Percentiles rank a stretch among this genome's conserved stretches.
These are phyloP conservation scores for Amphiprion percula DNA, from an alignment of 2,113 vertebrate genomes.

Conservation along the genomic window DNA sequence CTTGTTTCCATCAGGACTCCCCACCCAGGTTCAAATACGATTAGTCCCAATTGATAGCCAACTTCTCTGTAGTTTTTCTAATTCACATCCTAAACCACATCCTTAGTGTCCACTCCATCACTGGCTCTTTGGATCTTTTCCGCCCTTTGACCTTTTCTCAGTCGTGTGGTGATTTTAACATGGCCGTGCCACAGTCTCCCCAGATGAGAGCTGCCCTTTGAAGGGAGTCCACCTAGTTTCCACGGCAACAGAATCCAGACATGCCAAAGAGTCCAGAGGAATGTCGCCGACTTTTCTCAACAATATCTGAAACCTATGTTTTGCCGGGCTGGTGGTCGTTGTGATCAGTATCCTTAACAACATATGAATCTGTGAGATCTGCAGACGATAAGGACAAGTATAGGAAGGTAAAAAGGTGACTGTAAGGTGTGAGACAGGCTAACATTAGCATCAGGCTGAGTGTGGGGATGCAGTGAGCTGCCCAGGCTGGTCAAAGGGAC, in stretches of 20 bases:
- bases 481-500: background rate
- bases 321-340: background rate
- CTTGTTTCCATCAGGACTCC: background rate
- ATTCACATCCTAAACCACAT: slow-evolving; percentile 48
- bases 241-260: slow-evolving; percentile 57
- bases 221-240: slow-evolving; percentile 62
- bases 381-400: background rate
- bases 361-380: background rate
- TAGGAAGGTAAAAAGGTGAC: background rate
- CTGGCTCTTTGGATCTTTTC: slow-evolving; percentile 50
- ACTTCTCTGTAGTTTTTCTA: slow-evolving; percentile 1
- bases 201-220: slow-evolving; percentile 71
- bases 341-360: background rate
- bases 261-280: slow-evolving; percentile 41
- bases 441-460: background rate
- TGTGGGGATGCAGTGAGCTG: background rate
- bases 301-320: slow-evolving; percentile 16
- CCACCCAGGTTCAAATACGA: background rate
- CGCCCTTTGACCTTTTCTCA: slow-evolving; percentile 77
- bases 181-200: slow-evolving; percentile 68
- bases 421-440: background rate
- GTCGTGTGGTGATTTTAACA: slow-evolving; percentile 77
- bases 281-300: slow-evolving; percentile 40
- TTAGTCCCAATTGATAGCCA: background rate
- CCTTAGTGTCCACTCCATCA: slow-evolving; percentile 36